These are phyloP conservation scores for Liparis tanakae DNA, from an alignment of 2,797 vertebrate genomes.

Conservation along the genomic window DNA sequence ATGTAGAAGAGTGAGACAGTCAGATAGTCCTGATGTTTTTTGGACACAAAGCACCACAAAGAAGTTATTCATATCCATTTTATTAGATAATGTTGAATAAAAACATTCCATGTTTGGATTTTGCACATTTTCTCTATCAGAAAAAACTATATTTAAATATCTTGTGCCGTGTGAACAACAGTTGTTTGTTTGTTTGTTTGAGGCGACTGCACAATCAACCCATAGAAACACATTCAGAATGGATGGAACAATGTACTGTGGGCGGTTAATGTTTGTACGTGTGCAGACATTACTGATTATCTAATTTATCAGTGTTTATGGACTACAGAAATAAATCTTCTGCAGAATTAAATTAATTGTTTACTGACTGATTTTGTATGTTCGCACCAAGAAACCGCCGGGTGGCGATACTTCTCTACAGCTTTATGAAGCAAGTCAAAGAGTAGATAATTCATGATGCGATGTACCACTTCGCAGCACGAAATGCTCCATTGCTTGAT, in stretches of 20 bases:
- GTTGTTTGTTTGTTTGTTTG: background rate
- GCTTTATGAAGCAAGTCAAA: background rate
- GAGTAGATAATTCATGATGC: background rate
- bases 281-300: too few relatives aligned
- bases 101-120: slow-evolving; percentile 19
- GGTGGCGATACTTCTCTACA: background rate
- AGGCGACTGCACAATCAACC: background rate
- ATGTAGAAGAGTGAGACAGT: slow-evolving; percentile 4
- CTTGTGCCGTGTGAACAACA: background rate
- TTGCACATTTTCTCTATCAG: slow-evolving; percentile 22
- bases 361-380: background rate
- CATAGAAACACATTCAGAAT: slow-evolving; percentile 1
- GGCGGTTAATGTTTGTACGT: background rate
- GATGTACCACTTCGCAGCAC: background rate
- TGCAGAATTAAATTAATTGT: background rate
- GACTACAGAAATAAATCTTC: slow-evolving; percentile 8
- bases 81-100: background rate
- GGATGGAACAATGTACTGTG: background rate
- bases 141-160: slow-evolving; percentile 17
- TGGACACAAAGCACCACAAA: background rate
- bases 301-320: background rate
- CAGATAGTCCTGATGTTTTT: slow-evolving; percentile 19
- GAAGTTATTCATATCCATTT: background rate
- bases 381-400: background rate
- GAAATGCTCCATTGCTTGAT: background rate